Base-by-base conservation (phyloP, 2,113 vertebrate genomes). In the Pipa parva region DNA sequence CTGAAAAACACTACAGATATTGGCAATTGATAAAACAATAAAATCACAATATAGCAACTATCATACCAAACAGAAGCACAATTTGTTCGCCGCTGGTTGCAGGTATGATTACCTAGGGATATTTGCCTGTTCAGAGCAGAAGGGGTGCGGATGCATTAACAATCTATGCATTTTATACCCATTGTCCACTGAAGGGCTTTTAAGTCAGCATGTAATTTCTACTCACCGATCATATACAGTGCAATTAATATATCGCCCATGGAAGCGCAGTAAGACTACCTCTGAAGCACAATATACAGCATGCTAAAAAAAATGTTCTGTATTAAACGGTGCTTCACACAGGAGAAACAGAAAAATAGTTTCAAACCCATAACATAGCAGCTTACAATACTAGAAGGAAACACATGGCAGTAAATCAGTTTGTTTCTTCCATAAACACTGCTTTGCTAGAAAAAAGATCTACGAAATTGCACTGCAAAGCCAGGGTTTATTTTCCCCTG, bases 21-120 rank as follows among this genome's bases (percentile, higher is more conserved):
- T 73, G 88, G 87, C 87, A 91, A 89, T 87, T 85, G 83, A 88
- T 89, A 87, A 89, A 93, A 92, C 87, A 83, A 76, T 89, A 91
- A 92, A 93, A 90, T 91, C 90, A 95, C 90, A 84, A 89, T 83
- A 92, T 85, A 87, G 88, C 88, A 85, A 92, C 84, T 83, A 78
- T 88, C 82, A 89, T 82, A 91, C 83, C 83, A 87, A 81, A 81
- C 31, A 60, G 84, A 85, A 82, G 76, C 79, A 31, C 29, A 83
- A 79, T 79, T 24, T 49, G 36, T 72, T 72, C 64, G 78, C 74
- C 77, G 76, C 76, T 85, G 80, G 86, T 83, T 84, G 80, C 75
- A 75, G 84, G 87, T 86, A 89, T 84, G 81, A 74, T 82, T 75
- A 69, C 79, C 82, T 85, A 87, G 84, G 87, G 78, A 79, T 82